Percentiles rank a stretch among this genome's conserved stretches.
Conservation (phyloP, 2,797 vertebrate species). For the Salarias fasciatus region DNA sequence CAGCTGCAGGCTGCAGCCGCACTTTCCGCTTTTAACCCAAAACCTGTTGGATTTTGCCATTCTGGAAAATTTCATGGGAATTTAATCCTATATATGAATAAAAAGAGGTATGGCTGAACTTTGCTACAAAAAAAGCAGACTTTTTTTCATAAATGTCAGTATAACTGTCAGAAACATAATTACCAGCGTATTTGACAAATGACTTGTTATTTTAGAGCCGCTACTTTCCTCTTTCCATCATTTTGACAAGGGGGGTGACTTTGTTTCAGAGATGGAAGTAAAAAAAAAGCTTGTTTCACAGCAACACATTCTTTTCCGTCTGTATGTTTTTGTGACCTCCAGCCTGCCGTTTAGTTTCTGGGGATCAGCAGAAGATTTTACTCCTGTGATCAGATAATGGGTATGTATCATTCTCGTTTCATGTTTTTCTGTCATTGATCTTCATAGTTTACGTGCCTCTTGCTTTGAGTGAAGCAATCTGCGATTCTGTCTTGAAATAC, state of each 20-base stretch:
- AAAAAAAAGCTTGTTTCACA: too few species aligned
- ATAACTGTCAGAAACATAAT: slow-evolving; percentile 5
- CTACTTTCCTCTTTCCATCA: slow-evolving; percentile 2
- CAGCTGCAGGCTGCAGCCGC: slow-evolving; percentile 30
- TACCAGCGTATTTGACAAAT: neutral
- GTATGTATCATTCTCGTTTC: too few species aligned
- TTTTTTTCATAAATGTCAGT: slow-evolving; percentile 9
- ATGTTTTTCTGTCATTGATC: too few species aligned
- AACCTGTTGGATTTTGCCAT: too few species aligned
- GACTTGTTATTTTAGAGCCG: slow-evolving; percentile 3
- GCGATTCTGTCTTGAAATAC: too few species aligned
- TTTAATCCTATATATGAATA: slow-evolving; percentile 5
- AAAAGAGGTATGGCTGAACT: slow-evolving; percentile 13
- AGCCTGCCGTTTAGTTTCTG: too few species aligned
- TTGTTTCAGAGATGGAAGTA: neutral
- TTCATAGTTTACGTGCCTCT: too few species aligned
- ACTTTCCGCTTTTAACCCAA: slow-evolving; percentile 21
- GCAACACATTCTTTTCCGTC: too few species aligned
- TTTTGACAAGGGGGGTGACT: slow-evolving; percentile 4
- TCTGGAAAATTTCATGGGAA: slow-evolving; percentile 22
- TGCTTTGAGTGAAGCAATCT: too few species aligned
- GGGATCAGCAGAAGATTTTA: too few species aligned
- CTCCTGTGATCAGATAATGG: too few species aligned
- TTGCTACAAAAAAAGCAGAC: slow-evolving; percentile 6
- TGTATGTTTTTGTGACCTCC: too few species aligned